These are phyloP conservation scores for Calycopis cecrops DNA, from an alignment of 1,140 invertebrate species.

Conservation along the genomic window DNA sequence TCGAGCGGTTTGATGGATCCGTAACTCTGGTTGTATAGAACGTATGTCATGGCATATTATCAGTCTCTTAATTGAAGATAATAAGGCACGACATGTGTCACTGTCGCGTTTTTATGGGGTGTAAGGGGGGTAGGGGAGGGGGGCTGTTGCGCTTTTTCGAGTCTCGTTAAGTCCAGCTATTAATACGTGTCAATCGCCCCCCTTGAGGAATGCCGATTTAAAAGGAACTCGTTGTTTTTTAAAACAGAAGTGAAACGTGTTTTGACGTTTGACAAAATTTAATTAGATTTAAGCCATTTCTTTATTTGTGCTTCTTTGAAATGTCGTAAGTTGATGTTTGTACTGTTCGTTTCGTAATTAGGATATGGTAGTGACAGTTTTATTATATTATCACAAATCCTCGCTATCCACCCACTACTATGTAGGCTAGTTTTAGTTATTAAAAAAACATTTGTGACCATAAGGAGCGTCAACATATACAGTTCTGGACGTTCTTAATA, in stretches of 20 bases:
- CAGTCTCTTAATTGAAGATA: conserved; percentile 71
- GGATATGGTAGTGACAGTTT: too few species aligned
- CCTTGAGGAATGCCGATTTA: conserved; percentile 26
- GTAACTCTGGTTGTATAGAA: conserved; percentile 33
- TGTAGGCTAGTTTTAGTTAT: too few species aligned
- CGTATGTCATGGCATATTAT: conserved; percentile 65
- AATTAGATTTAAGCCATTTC: not conserved
- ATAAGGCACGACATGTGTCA: conserved; percentile 69
- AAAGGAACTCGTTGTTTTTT: conserved; percentile 24
- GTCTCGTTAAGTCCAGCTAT: conserved; percentile 54
- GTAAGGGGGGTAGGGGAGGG: conserved; percentile 46
- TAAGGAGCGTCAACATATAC: too few species aligned
- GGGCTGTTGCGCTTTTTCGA: conserved; percentile 54
- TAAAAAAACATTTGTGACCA: too few species aligned
- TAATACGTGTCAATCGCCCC: conserved; percentile 51
- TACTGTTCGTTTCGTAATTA: too few species aligned
- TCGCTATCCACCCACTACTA: too few species aligned
- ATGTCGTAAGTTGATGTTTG: too few species aligned
- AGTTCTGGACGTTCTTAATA: too few species aligned
- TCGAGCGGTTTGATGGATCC: conserved; percentile 20
- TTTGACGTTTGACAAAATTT: conserved; percentile 6
- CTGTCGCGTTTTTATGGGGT: conserved; percentile 67
- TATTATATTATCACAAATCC: too few species aligned
- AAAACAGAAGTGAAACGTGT: conserved; percentile 11
- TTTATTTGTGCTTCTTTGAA: too few species aligned